Conservation (phyloP, 2,113 vertebrate species). For the rat (Rattus norvegicus) region DNA sequence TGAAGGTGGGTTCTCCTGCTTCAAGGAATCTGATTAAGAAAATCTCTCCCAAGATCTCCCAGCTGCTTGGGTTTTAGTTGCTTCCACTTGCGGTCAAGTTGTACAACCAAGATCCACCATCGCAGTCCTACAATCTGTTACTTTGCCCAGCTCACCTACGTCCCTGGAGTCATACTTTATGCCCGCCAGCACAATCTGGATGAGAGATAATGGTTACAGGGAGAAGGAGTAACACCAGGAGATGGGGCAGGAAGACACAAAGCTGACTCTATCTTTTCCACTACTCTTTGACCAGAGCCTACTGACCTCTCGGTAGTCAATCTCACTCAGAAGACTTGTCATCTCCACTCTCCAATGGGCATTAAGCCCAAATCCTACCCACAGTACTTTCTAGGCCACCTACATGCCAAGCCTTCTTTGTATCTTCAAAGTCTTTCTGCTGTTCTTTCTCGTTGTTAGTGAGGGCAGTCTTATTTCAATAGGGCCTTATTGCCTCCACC, state of each 20-base stretch:
- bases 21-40: neutral
- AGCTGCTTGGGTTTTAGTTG: neutral
- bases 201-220: neutral
- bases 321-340: neutral
- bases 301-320: neutral
- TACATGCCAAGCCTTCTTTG: accelerated
- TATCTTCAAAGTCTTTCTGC: neutral
- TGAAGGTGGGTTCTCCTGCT: neutral
- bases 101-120: neutral
- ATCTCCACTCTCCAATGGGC: neutral
- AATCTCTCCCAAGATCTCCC: too few relatives aligned
- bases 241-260: accelerated
- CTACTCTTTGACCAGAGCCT: neutral
- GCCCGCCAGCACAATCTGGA: neutral
- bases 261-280: neutral
- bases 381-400: accelerated
- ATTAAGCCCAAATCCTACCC: accelerated
- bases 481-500: neutral
- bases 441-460: neutral
- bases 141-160: neutral
- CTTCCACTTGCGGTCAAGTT: neutral
- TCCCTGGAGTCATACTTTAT: neutral
- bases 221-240: too few relatives aligned
- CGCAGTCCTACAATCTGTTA: accelerated
- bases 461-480: neutral